phyloP scores from a whole-genome alignment of 2,888 invertebrate species.

The Campoplex capitator region DNA sequence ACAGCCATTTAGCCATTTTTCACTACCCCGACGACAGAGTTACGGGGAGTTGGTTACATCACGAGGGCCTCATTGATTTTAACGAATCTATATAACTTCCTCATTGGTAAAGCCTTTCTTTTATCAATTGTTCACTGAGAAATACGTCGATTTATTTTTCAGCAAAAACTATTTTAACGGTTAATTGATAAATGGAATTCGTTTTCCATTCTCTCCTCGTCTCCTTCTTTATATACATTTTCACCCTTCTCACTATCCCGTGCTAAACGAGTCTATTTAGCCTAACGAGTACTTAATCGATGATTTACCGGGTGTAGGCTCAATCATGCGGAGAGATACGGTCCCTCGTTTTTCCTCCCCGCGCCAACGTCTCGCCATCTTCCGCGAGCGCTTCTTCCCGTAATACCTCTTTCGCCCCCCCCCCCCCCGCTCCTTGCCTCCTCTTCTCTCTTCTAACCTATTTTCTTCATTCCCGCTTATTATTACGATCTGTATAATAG shows the following conservation, averaged over 20 bases:
- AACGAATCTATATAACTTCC: constrained; percentile 4
- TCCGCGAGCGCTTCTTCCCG: constrained; percentile 63
- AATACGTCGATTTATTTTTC: neutral
- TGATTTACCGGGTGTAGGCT: constrained; percentile 79
- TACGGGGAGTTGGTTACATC: neutral
- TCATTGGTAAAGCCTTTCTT: neutral
- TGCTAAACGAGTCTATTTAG: constrained; percentile 74
- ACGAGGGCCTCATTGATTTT: neutral
- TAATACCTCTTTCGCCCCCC: constrained; percentile 31
- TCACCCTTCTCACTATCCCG: constrained; percentile 14
- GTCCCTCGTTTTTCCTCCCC: constrained; percentile 64
- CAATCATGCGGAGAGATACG: constrained; percentile 82
- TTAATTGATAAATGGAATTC: constrained; percentile 11
- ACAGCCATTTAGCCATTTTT: constrained; percentile 24
- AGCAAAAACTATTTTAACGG: constrained; percentile 6
- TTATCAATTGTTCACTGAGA: neutral
- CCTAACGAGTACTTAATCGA: constrained; percentile 82
- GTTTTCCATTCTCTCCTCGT: constrained; percentile 15
- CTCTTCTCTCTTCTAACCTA: neutral
- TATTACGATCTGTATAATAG: constrained; percentile 26
- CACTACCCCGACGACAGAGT: neutral
- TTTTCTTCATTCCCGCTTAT: constrained; percentile 4
- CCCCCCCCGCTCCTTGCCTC: neutral
- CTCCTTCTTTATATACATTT: neutral
- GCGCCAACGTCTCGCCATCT: constrained; percentile 15